A percentile compares a stretch with the other conserved stretches of the same genome.
Evolutionary conservation across 2,113 vertebrate genomes (phyloP).

Genomic region (Podilymbus podiceps): DNA sequence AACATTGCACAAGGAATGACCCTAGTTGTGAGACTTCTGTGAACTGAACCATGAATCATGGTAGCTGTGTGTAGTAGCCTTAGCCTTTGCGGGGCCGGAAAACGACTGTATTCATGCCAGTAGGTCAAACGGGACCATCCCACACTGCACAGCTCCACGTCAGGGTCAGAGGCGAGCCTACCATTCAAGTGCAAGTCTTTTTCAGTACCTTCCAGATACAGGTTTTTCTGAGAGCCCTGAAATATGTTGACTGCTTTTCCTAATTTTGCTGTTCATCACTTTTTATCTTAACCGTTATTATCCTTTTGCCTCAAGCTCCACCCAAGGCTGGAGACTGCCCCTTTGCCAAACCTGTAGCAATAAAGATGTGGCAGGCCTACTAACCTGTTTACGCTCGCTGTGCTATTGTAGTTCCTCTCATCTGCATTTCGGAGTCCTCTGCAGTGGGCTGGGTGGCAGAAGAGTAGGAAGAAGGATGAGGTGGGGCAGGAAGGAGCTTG

Average conservation of each 20-base stretch:
- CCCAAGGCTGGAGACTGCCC: conserved; percentile 1
- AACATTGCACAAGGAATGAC: conserved; percentile 93
- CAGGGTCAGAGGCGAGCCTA: background rate
- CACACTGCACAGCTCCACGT: conserved; percentile 50
- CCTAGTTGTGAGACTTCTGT: conserved; percentile 43
- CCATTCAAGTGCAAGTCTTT: background rate
- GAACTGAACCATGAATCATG: conserved; percentile 38
- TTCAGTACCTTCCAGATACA: conserved; percentile 49
- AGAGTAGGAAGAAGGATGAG: background rate
- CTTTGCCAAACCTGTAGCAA: conserved; percentile 61
- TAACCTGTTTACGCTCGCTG: conserved; percentile 5
- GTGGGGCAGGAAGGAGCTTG: background rate
- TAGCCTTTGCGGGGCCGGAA: conserved; percentile 23
- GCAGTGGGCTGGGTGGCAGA: background rate
- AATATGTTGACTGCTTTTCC: conserved; percentile 53
- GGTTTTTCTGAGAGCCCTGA: conserved; percentile 59
- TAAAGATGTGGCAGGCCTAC: conserved; percentile 68
- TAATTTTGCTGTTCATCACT: conserved; percentile 40
- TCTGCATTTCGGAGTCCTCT: conserved; percentile 1
- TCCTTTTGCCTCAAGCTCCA: conserved; percentile 12
- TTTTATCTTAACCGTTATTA: background rate
- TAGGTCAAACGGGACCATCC: conserved; percentile 15
- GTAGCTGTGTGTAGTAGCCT: conserved; percentile 55
- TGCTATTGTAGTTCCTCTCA: conserved; percentile 18
- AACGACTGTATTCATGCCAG: background rate